Evolutionary conservation across 2,113 vertebrate genomes (phyloP), one percentile per base, ranked within the genome.

Genomic region (Lutjanus erythropterus): DNA sequence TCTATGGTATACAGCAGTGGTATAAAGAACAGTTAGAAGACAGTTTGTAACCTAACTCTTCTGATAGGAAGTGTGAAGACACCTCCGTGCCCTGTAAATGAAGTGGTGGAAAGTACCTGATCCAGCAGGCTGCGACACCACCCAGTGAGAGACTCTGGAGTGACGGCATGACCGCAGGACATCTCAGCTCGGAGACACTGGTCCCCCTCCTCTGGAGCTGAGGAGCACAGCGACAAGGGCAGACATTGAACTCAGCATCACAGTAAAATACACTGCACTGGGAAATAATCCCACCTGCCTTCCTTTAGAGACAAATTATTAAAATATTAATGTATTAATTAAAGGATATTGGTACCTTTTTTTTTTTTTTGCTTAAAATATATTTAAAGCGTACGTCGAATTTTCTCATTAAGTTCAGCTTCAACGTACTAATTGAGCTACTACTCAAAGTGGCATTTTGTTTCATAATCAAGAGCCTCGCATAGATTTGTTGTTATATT

Each of bases 101-200:
- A 70, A 10, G 9, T 19, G 58, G 4, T 44, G 27, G 29, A 31
- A 64, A 27, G 18, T 10, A 95, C 95, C 93, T 94, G 88, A 59
- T 95, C 91, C 15, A 95, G 82, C 3, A 92, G 86, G 71, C 94
- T 95, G 67, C 92, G 91, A 27, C 94, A 95, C 91, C 91, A 95
- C 0, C 16, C 92, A 0, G 94, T 95, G 4, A 95, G 88, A n/a
- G 92, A 94, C 47, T 94, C 41, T 0, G 95, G 92, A 3, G 93
- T 93, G 29, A 95, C 94, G 0, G 92, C 95, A 11, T 95, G 95
- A 1, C 94, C 93, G 52, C 95, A 95, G 49, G 95, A 94, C 95
- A 95, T 95, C 81, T 94, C 58, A 16, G 92, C 91, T 12, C 93
- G 50, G 23, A 90, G 91, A 41, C 23, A 3, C 44, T 14, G 0